These are phyloP conservation scores for Aphaenogaster floridana DNA, from an alignment of 1,140 invertebrate species.

Conservation along the genomic window DNA sequence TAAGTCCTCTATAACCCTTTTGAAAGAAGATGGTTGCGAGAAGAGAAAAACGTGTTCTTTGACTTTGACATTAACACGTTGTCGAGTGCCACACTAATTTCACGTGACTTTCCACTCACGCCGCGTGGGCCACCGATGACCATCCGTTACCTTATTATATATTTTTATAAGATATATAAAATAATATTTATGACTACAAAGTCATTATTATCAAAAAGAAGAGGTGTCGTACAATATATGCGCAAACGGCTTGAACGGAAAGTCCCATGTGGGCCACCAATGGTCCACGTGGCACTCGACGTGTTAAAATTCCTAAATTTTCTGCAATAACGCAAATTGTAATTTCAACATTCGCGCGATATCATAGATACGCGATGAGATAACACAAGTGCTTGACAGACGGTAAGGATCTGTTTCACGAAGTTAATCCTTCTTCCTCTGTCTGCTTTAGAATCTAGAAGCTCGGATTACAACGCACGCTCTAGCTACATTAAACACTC, in stretches of 20 bases:
- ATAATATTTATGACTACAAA: no score
- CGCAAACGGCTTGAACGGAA: no score
- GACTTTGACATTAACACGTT: not conserved
- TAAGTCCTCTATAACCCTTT: not conserved
- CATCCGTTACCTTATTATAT: no score
- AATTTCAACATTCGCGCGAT: not conserved
- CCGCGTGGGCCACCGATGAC: no score
- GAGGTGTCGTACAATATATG: no score
- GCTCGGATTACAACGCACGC: conserved; percentile 36
- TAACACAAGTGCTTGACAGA: not conserved
- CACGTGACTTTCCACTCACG: no score
- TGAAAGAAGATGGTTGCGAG: not conserved
- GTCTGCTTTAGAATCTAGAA: conserved; percentile 4
- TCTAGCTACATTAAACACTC: conserved; percentile 58
- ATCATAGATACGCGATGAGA: not conserved
- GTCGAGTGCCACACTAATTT: no score
- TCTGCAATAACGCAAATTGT: not conserved
- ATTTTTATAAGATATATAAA: no score
- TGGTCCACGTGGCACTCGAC: no score
- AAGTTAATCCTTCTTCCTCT: not conserved
- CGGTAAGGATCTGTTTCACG: not conserved
- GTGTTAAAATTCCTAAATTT: not conserved
- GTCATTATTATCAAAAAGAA: no score
- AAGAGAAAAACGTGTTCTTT: not conserved
- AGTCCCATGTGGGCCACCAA: no score